Evolutionary conservation across 1,140 invertebrate species (phyloP), one percentile per base, ranked within the genome.

Genomic region (Popillia japonica): DNA sequence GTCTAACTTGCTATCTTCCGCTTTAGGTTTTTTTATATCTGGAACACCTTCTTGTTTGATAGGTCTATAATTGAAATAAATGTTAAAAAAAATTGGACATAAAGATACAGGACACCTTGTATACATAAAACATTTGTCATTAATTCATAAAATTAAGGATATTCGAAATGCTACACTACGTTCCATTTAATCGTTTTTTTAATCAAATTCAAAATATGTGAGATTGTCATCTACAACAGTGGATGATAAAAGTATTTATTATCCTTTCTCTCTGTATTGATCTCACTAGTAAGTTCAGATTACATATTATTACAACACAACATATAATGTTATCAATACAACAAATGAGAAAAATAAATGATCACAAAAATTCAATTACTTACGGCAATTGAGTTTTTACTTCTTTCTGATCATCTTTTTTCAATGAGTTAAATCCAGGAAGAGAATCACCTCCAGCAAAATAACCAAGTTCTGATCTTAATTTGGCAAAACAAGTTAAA

Each of bases 401-500:
- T 68, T 89, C 88, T 7, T 89, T 85, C 86, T 95, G 90, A 85
- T 98, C 96, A 78, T 95, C 94, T 81, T 91, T 90, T 9, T 88
- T 90, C 2, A 99, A 87, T 4, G 83, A 86, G 14, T 91, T 89
- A 85, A 92, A 95, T 0, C 97, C 96, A 78, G 93, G 92, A 41
- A 99, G 83, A 55, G 87, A 86, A 80, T 92, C 90, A 0, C 92
- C 96, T 68, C 87, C 87, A 40, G 91, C 93, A 85, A 91, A 93
- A 88, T 94, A 99, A 44, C 92, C 89, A 2, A 98, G 84, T 74
- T 95, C 92, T 78, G 91, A 87, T 68, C 95, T 87, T n/a, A 93
- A 85, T 82, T 96, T 91, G 8, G 91, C 92, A 89, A 99, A 99
- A 87, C 98, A 99, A 79, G 96, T 93, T 9, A 97, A 87, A 88